Conservation (phyloP, 1,140 invertebrate species). For the Sesamia nonagrioides region DNA sequence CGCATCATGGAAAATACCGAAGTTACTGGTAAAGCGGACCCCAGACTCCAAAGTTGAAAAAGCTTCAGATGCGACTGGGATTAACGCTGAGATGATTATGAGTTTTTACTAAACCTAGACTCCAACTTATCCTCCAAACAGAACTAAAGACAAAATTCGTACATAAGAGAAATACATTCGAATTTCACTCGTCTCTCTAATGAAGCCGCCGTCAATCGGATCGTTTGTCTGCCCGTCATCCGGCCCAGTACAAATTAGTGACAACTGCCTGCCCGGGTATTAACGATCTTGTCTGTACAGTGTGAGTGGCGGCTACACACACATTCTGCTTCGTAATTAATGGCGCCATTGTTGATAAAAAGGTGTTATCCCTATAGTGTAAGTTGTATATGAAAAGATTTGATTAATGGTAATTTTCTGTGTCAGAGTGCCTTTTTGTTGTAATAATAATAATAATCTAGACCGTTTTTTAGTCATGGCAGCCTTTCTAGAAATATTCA, state of each 20-base stretch:
- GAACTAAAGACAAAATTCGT: slow-evolving; percentile 23
- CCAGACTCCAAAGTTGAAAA: no score
- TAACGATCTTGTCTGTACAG: slow-evolving; percentile 71
- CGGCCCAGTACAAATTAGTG: slow-evolving; percentile 75
- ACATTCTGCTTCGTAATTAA: slow-evolving; percentile 39
- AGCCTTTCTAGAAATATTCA: no score
- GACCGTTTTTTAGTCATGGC: background rate
- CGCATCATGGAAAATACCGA: no score
- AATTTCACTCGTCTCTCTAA: slow-evolving; percentile 67
- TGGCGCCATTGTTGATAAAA: slow-evolving; percentile 34
- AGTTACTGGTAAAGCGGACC: no score
- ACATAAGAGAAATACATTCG: slow-evolving; percentile 47
- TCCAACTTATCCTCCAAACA: background rate
- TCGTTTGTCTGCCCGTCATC: slow-evolving; percentile 68
- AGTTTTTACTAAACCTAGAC: background rate
- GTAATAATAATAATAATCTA: background rate
- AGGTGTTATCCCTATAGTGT: slow-evolving; percentile 18
- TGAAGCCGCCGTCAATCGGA: slow-evolving; percentile 77
- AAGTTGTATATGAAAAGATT: slow-evolving; percentile 12
- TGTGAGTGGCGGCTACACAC: slow-evolving; percentile 39
- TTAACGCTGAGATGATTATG: no score
- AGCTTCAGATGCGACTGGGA: no score
- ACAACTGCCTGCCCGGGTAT: slow-evolving; percentile 68
- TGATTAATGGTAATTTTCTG: background rate
- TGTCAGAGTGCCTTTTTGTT: background rate